Evolutionary conservation across 2,113 vertebrate species (phyloP), one percentile per base, ranked within the genome.

Genomic region (Hylia prasina): DNA sequence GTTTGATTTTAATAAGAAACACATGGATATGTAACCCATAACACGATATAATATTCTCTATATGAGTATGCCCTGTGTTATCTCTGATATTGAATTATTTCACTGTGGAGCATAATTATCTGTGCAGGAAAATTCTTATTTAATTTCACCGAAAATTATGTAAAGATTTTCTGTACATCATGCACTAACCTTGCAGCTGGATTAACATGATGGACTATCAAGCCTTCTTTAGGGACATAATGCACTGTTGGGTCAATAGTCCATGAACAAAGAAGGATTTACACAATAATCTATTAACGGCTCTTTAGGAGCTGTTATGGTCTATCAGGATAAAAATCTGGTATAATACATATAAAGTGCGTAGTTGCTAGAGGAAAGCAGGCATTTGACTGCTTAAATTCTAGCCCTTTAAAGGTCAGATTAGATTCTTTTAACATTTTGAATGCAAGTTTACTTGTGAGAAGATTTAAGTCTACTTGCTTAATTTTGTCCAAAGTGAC

Each of bases 201-300:
- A 97, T 97, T 96, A 97, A 87, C 86, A 23, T 93, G 95, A 96
- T 96, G 90, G 83, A 95, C 89, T 95, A 94, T 84, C 92, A 73
- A 39, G 88, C 37, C 82, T 95, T 90, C 94, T 96, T 97, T 82
- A 95, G 94, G 90, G 94, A 93, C 63, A 58, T 95, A 95, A 95
- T 80, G 81, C 88, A 82, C 63, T 57, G 68, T 72, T 93, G 86
- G 83, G 94, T 97, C 95, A 97, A 97, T 97, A 96, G 92, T 60
- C 86, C 58, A 24, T 81, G 93, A 97, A 94, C 93, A 97, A 96
- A 94, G 93, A 93, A 92, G 91, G 94, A 97, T 96, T 97, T 97
- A 96, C 80, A 93, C 94, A 93, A 96, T 96, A 94, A 97, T 97
- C 96, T 82, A 97, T 97, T 97, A 97, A 92, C 15, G 22, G 45